Percentiles rank a stretch among this genome's conserved stretches.
Evolutionary conservation across 2,113 vertebrate genomes (phyloP).

Genomic region (Psittacara wagleri): DNA sequence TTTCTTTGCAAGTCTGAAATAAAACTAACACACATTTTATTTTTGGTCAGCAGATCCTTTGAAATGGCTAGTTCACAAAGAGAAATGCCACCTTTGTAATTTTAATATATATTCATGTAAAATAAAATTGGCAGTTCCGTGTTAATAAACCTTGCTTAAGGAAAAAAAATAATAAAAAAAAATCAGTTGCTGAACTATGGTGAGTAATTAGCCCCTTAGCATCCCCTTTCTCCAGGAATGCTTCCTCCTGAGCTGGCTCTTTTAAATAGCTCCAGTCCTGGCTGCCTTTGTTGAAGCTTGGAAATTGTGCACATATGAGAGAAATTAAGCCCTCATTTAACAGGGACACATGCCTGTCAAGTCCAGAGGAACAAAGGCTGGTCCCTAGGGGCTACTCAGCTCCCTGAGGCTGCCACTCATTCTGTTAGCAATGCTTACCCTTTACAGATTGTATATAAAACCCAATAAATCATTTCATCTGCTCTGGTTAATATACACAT

Average conservation of each 20-base stretch:
- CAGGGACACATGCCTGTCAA: slow-evolving; percentile 96
- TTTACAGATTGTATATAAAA: slow-evolving; percentile 81
- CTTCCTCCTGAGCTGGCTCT: slow-evolving; percentile 78
- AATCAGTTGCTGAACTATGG: slow-evolving; percentile 66
- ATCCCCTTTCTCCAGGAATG: slow-evolving; percentile 80
- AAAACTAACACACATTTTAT: background rate
- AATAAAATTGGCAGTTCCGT: slow-evolving; percentile 53
- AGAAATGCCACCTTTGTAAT: slow-evolving; percentile 61
- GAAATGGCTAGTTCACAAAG: slow-evolving; percentile 48
- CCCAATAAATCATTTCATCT: slow-evolving; percentile 85
- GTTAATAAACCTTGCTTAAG: slow-evolving; percentile 69
- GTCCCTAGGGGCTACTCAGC: slow-evolving; percentile 81
- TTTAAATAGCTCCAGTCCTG: slow-evolving; percentile 77
- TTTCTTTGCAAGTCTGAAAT: background rate
- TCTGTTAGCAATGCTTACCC: slow-evolving; percentile 83
- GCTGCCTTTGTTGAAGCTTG: slow-evolving; percentile 81
- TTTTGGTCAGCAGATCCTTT: slow-evolving; percentile 10
- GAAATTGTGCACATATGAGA: slow-evolving; percentile 95
- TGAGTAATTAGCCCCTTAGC: slow-evolving; percentile 91
- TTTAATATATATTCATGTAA: slow-evolving; percentile 71
- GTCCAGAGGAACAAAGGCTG: slow-evolving; percentile 86
- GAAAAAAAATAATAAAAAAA: background rate
- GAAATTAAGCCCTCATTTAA: slow-evolving; percentile 91
- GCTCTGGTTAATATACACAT: slow-evolving; percentile 74
- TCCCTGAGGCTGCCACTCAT: slow-evolving; percentile 82